Percentiles rank a stretch among this genome's conserved stretches.
Evolutionary conservation across 2,888 invertebrate genomes (phyloP).

Genomic region (Polymixis flavicincta): DNA sequence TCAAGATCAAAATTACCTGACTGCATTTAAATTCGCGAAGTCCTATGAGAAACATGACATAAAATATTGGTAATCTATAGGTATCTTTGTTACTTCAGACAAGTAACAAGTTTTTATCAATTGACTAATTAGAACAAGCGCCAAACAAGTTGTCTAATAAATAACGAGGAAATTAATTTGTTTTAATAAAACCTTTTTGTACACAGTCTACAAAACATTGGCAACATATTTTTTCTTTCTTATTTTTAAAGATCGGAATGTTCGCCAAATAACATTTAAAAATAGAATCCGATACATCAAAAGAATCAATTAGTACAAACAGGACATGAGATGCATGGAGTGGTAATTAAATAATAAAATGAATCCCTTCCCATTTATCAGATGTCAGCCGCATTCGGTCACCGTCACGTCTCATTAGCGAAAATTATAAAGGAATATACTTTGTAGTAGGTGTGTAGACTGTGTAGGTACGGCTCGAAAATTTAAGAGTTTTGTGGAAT

Average conservation of each 20-base stretch:
- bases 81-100: neutral
- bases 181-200: slow-evolving; percentile 51
- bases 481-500: slow-evolving; percentile 20
- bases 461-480: neutral
- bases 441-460: slow-evolving; percentile 36
- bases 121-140: slow-evolving; percentile 13
- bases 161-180: slow-evolving; percentile 42
- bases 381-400: slow-evolving; percentile 74
- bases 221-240: neutral
- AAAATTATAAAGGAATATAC: slow-evolving; percentile 66
- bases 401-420: slow-evolving; percentile 78
- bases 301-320: slow-evolving; percentile 67
- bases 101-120: slow-evolving; percentile 26
- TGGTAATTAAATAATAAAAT: slow-evolving; percentile 70
- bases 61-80: neutral
- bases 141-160: slow-evolving; percentile 42
- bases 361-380: slow-evolving; percentile 74
- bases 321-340: slow-evolving; percentile 62
- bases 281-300: slow-evolving; percentile 66
- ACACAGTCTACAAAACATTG: slow-evolving; percentile 30
- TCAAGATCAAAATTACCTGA: neutral
- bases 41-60: neutral
- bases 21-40: neutral
- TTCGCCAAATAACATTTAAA: slow-evolving; percentile 46
- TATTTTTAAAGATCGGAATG: slow-evolving; percentile 16